phyloP scores from a whole-genome alignment of 92 coral and sea anemone genomes.

The Zoanthus solanderi region DNA sequence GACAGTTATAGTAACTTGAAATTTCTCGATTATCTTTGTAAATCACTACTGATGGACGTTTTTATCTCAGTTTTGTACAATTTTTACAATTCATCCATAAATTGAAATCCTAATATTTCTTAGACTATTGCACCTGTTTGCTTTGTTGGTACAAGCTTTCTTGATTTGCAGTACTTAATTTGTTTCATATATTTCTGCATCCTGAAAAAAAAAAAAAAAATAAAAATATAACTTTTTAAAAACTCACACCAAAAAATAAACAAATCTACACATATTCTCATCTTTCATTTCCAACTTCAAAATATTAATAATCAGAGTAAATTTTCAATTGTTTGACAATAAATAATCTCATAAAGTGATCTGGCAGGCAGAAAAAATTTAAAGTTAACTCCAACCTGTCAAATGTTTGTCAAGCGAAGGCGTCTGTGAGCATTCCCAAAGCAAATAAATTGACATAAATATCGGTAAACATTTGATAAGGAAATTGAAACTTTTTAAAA shows the following conservation, averaged over 20 bases:
- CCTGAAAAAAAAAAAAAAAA: background rate
- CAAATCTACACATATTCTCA: background rate
- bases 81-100: too few species aligned
- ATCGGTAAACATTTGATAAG: background rate
- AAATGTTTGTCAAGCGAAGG: background rate
- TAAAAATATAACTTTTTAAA: background rate
- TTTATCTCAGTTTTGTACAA: too few species aligned
- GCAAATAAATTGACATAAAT: background rate
- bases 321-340: background rate
- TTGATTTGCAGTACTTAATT: too few species aligned
- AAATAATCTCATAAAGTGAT: background rate
- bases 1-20: too few species aligned
- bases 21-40: too few species aligned
- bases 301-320: background rate
- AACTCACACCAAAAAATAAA: background rate
- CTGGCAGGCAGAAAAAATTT: background rate
- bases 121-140: too few species aligned
- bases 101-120: too few species aligned
- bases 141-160: too few species aligned
- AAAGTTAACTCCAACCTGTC: background rate
- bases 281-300: background rate
- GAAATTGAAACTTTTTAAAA: background rate
- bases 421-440: background rate
- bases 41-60: too few species aligned
- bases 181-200: background rate